A percentile compares a stretch with the other conserved stretches of the same genome.
Conservation (phyloP, 2,797 vertebrate species). For the Rhadinocentrus ornatus region DNA sequence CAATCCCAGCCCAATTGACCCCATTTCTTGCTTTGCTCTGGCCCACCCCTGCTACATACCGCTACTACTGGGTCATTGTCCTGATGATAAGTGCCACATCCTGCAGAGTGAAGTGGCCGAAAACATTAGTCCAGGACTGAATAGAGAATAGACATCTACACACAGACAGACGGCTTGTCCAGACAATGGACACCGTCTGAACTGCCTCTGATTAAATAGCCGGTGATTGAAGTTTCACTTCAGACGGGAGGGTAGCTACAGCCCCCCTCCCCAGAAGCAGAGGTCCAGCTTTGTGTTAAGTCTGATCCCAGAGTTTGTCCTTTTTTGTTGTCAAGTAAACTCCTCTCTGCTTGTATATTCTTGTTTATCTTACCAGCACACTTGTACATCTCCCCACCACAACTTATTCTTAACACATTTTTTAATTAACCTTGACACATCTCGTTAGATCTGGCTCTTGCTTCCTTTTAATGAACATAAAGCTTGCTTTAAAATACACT, state of each 20-base stretch:
- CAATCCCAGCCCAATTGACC: conserved; percentile 62
- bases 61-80: conserved; percentile 59
- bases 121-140: conserved; percentile 63
- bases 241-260: conserved; percentile 55
- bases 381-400: conserved; percentile 16
- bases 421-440: neutral
- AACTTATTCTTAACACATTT: neutral
- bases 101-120: conserved; percentile 70
- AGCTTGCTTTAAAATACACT: conserved; percentile 10
- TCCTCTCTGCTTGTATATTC: conserved; percentile 21
- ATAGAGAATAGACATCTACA: conserved; percentile 56
- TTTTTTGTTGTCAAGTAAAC: conserved; percentile 49
- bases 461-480: conserved; percentile 18
- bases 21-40: conserved; percentile 50
- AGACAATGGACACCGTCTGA: conserved; percentile 63
- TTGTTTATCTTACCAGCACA: conserved; percentile 24
- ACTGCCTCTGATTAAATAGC: conserved; percentile 70
- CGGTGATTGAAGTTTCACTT: conserved; percentile 71
- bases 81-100: conserved; percentile 74
- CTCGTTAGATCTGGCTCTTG: conserved; percentile 13
- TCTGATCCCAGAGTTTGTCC: conserved; percentile 37
- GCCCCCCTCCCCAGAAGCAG: conserved; percentile 10
- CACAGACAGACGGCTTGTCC: conserved; percentile 46
- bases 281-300: conserved; percentile 44
- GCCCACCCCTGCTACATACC: conserved; percentile 49